Base-by-base conservation (phyloP, 1,140 invertebrate genomes). In the Caenorhabditis brenneri region DNA sequence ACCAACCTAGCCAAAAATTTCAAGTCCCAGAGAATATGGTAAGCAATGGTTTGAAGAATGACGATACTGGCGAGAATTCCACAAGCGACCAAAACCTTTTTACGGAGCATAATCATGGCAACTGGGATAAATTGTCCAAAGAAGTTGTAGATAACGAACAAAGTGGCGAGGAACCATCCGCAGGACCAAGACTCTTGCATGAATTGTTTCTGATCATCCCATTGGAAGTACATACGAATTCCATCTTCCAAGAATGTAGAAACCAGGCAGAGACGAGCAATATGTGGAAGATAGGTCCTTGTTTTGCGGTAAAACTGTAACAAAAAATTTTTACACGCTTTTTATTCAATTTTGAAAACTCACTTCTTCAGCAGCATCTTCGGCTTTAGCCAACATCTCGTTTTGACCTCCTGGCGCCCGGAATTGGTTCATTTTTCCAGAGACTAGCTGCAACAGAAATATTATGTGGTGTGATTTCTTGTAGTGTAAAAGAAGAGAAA, bases 221-320 rank as follows among this genome's bases (percentile, higher is more conserved):
- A 99, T 92, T 99, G 98, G 88, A 96, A 95, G 94, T 96, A 99
- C 98, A 99, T 99, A 85, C 98, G 94, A 49, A 99, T 93, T 0
- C 98, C 98, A 94, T 99, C 98, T 93, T 99, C 98, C 36, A 99
- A 93, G 92, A 99, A 99, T 87, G 98, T 99, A 83, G 96, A 96
- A 88, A 99, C 97, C n/a, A 99, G 93, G 91, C 97, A 99, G 48
- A 99, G 92, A 84, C 97, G 93, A 4, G 97, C 97, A 78, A 98
- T 92, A 85, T 97, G 97, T 27, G 98, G 98, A 88, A 99, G 92
- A 81, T 98, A 93, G 92, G 96, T 94, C 92, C 99, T 98, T 69
- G 89, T 91, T 49, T 87, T 69, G 12, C 90, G 88, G 27, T 91
- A 81, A 84, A 91, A 42, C 87, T 88, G 42, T 60, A 88, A 69